Evolutionary conservation across 2,797 vertebrate genomes (phyloP), one percentile per base, ranked within the genome.

Genomic region (Centropyge bicolor): DNA sequence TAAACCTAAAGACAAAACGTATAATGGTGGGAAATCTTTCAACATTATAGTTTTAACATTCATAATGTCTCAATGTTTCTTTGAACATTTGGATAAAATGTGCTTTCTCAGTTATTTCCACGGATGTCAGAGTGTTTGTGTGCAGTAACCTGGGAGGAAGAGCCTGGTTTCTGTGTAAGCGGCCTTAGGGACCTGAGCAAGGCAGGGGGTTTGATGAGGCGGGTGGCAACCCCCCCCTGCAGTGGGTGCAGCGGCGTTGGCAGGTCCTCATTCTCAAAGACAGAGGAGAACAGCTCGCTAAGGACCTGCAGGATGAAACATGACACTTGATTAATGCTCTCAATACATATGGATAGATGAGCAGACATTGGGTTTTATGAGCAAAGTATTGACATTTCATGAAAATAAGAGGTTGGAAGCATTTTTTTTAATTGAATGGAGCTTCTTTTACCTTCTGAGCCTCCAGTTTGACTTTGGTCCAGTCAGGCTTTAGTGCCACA

Each of bases 401-500:
- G 8, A 54, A 27, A 54, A 41, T 3, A 52, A 52, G 20, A 22
- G 13, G 6, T 36, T 24, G n/a, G 46, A 38, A 51, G 35, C 49
- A 14, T 65, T 66, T n/a, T 22, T 6, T 22, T 31, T 31, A 2
- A 79, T 8, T 43, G 3, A 9, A 54, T 8, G 7, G 7, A 60
- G 31, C 3, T 13, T 19, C 1, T 36, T 71, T 91, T 92, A 97
- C 97, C 96, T 97, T 97, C 88, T 98, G 96, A 77, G 96, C 96
- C 92, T 97, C 96, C 85, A 96, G 93, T 92, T 96, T 97, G 81
- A 96, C 94, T 85, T 94, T 93, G 87, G 93, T 96, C 95, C 96
- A 97, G 76, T 96, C 90, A 2, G 97, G 97, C 88, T 96, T 97
- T 84, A 98, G 93, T 19, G 97, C 96, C 89, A 97, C 93, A 86